Conservation (phyloP, 2,888 invertebrate genomes). For the Tyria jacobaeae region DNA sequence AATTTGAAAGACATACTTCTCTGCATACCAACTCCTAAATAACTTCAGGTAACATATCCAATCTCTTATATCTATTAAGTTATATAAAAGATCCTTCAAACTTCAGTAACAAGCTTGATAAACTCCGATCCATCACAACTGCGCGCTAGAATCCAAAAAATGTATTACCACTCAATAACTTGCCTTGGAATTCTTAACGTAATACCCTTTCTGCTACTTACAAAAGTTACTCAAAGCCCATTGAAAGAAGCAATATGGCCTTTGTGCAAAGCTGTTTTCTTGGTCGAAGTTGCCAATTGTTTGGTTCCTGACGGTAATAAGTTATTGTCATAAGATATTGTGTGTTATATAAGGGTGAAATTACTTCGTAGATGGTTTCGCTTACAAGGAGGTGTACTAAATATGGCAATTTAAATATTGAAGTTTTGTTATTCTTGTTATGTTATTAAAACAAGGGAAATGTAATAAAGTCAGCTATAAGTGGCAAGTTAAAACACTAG, state of each 20-base stretch:
- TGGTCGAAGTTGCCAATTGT: conserved; percentile 27
- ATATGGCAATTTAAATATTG: neutral
- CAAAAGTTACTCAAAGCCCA: conserved; percentile 34
- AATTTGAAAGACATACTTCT: too few species aligned
- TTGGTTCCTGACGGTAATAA: conserved; percentile 27
- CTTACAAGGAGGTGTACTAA: neutral
- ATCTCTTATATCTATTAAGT: neutral
- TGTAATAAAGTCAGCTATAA: neutral
- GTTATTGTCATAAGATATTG: too few species aligned
- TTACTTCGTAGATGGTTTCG: conserved; percentile 12
- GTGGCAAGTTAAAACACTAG: neutral
- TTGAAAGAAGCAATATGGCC: conserved; percentile 34
- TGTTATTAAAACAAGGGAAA: too few species aligned
- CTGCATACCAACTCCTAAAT: too few species aligned
- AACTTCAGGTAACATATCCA: neutral
- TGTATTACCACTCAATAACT: conserved; percentile 36
- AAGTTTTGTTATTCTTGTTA: neutral
- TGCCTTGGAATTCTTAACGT: conserved; percentile 25
- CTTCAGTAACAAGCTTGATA: conserved; percentile 39
- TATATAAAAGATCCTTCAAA: conserved; percentile 17
- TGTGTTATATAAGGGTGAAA: conserved; percentile 17
- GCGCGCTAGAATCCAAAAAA: conserved; percentile 29
- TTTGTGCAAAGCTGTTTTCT: conserved; percentile 41
- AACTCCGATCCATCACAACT: conserved; percentile 37
- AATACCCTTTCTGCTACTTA: conserved; percentile 25